Evolutionary conservation across 1,140 invertebrate species (phyloP).

Genomic region (Cydia pomonella): DNA sequence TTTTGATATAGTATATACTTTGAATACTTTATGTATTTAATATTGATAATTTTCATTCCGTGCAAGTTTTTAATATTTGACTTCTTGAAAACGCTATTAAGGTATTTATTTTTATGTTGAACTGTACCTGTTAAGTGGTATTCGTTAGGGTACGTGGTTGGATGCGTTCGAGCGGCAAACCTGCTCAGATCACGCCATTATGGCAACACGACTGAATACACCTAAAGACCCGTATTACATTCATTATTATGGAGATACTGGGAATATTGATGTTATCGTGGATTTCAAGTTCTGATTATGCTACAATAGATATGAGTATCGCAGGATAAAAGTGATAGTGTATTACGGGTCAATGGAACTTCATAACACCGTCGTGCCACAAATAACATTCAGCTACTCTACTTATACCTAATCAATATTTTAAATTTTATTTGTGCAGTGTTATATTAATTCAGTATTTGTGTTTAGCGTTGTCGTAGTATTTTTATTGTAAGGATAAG

Average conservation of each 20-base stretch:
- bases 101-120: constrained; percentile 52
- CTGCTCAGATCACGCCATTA: background rate
- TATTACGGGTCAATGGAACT: background rate
- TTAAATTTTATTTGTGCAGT: constrained; percentile 49
- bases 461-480: constrained; percentile 64
- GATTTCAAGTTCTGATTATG: background rate
- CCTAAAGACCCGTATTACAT: background rate
- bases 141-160: constrained; percentile 49
- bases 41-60: constrained; percentile 76
- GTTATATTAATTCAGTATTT: constrained; percentile 49
- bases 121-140: constrained; percentile 61
- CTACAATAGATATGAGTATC: too few relatives aligned
- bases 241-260: background rate
- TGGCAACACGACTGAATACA: background rate
- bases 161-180: constrained; percentile 32
- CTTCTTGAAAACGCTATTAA: constrained; percentile 40
- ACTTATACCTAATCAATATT: constrained; percentile 39
- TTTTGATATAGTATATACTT: constrained; percentile 71
- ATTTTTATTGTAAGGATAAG: constrained; percentile 58
- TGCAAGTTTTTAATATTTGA: constrained; percentile 69
- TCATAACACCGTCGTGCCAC: background rate
- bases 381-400: constrained; percentile 36
- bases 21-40: constrained; percentile 75
- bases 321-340: background rate
- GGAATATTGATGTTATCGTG: background rate